phyloP scores from a whole-genome alignment of 2,888 invertebrate species.

The Lamellibrachia columna region DNA sequence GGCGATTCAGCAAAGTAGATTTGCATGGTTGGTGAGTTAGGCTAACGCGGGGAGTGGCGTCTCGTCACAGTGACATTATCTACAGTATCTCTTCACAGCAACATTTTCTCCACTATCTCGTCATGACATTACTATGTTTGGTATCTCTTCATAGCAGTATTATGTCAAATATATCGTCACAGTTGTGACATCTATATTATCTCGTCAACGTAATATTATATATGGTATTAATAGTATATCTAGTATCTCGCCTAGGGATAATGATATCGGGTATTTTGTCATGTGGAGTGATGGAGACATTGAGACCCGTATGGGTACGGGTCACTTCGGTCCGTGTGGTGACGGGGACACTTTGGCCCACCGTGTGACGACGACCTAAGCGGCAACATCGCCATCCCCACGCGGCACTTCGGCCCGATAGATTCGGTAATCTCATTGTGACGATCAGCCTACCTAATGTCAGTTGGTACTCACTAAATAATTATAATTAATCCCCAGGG shows the following conservation, averaged over 20 bases:
- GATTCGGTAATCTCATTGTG: not conserved
- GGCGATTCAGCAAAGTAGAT: not conserved
- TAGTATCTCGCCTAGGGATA: too few species aligned
- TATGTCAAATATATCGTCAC: not conserved
- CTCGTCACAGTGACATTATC: not conserved
- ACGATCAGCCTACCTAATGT: not conserved
- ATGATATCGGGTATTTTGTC: too few species aligned
- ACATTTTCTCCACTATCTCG: not conserved
- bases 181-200: not conserved
- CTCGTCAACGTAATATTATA: not conserved
- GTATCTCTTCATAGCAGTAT: not conserved
- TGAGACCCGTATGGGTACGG: not conserved
- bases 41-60: not conserved
- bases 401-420: not conserved
- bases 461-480: slow-evolving; percentile 9
- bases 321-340: not conserved
- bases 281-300: not conserved
- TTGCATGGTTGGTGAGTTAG: not conserved
- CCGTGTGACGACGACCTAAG: not conserved
- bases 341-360: not conserved
- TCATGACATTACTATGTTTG: not conserved
- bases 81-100: not conserved
- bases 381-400: not conserved
- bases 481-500: not conserved
- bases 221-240: not conserved